phyloP scores from a whole-genome alignment of 1,140 invertebrate genomes.

The Belonocnema kinseyi region DNA sequence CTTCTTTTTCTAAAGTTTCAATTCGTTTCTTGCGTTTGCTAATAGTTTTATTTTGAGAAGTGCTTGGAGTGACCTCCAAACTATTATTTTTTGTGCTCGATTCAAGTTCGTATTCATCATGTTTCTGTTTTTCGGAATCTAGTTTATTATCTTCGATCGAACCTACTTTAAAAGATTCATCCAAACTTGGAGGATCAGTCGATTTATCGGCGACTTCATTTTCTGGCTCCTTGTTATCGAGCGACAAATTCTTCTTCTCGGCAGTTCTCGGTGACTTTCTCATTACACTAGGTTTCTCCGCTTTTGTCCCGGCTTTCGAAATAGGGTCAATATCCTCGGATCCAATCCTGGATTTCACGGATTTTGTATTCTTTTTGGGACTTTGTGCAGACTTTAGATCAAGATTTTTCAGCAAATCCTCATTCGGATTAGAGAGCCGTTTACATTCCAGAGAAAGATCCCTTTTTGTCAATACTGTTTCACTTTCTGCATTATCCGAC shows the following conservation, averaged over 20 bases:
- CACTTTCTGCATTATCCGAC: constrained; percentile 5
- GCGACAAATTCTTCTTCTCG: constrained; percentile 50
- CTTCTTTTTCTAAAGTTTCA: neutral
- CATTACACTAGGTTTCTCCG: constrained; percentile 38
- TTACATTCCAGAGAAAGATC: neutral
- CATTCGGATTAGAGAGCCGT: constrained; percentile 37
- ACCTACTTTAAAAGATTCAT: neutral
- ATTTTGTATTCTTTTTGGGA: constrained; percentile 31
- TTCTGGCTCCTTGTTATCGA: constrained; percentile 31
- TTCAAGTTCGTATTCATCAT: constrained; percentile 18
- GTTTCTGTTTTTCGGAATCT: neutral
- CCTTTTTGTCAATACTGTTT: constrained; percentile 9
- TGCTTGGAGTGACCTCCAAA: neutral
- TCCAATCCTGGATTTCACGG: constrained; percentile 14
- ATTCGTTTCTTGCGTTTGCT: neutral
- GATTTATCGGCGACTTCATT: neutral
- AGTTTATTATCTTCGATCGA: neutral
- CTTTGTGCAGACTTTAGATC: constrained; percentile 38
- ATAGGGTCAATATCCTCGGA: neutral
- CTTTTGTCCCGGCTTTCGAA: constrained; percentile 27
- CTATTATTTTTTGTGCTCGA: neutral
- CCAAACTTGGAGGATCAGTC: neutral
- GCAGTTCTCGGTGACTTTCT: constrained; percentile 60
- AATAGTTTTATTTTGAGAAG: neutral
- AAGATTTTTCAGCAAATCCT: constrained; percentile 48